These are phyloP conservation scores for Bombus ignitus DNA, from an alignment of 1,140 invertebrate species.

Conservation along the genomic window DNA sequence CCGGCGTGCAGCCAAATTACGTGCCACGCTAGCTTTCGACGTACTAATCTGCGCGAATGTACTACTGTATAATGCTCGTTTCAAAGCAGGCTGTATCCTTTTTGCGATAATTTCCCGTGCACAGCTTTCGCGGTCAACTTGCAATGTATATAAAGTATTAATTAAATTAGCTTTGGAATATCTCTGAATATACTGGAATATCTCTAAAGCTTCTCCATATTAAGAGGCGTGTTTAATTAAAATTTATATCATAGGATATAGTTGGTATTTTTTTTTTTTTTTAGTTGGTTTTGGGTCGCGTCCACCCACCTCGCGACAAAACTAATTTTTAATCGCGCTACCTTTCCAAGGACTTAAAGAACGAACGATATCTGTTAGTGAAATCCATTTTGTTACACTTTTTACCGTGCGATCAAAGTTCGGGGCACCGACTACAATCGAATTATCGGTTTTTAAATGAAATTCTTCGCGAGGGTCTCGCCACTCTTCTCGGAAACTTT, in stretches of 20 bases:
- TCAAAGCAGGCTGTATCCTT: not conserved
- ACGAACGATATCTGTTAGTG: slow-evolving; percentile 21
- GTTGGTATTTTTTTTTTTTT: not conserved
- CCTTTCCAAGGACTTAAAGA: not conserved
- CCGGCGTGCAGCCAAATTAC: not conserved
- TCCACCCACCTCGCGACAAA: not conserved
- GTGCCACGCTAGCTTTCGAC: not conserved
- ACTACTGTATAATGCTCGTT: not conserved
- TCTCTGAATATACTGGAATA: not conserved
- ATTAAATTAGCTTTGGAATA: slow-evolving; percentile 25
- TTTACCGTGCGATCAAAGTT: slow-evolving; percentile 39
- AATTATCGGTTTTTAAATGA: slow-evolving; percentile 59
- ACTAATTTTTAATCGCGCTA: not conserved
- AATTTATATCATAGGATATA: slow-evolving; percentile 1
- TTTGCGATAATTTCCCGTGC: not conserved
- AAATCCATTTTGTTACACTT: slow-evolving; percentile 24
- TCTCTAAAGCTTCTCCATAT: not conserved
- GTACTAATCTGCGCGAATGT: too few species aligned
- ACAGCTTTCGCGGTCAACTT: too few species aligned
- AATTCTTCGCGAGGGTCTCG: slow-evolving; percentile 40
- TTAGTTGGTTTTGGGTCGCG: too few species aligned
- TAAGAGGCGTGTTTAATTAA: slow-evolving; percentile 33
- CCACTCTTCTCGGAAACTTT: slow-evolving; percentile 46
- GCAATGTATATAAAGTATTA: slow-evolving; percentile 13
- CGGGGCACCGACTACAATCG: slow-evolving; percentile 30